phyloP scores from a whole-genome alignment of 2,797 vertebrate genomes.

The Jordanella pulchra region DNA sequence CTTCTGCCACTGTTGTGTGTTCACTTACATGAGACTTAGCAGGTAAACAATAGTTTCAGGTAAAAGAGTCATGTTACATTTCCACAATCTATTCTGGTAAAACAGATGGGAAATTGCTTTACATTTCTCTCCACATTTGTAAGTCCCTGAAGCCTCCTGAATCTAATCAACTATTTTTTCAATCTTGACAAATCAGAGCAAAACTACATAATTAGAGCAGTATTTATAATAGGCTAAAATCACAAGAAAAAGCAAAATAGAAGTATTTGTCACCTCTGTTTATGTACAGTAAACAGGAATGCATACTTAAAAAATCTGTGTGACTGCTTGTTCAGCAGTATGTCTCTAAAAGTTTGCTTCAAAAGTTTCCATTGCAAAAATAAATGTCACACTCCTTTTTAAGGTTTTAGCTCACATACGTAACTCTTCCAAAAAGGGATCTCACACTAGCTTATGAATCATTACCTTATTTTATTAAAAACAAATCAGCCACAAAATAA shows the following conservation, averaged over 20 bases:
- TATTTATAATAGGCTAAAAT: neutral
- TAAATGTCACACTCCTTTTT: neutral
- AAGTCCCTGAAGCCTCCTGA: neutral
- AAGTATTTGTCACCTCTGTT: neutral
- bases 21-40: conserved; percentile 51
- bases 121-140: neutral
- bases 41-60: conserved; percentile 35
- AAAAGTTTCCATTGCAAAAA: too few relatives aligned
- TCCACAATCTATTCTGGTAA: conserved; percentile 31
- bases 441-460: neutral
- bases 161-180: neutral
- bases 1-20: conserved; percentile 32
- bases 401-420: neutral
- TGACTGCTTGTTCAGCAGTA: neutral
- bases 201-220: neutral
- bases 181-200: neutral
- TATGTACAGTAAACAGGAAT: neutral
- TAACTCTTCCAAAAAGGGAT: neutral
- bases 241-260: neutral
- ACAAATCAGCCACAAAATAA: neutral
- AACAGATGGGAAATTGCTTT: conserved; percentile 39
- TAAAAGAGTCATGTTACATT: conserved; percentile 31
- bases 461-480: neutral
- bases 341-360: neutral
- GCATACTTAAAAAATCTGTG: neutral